A percentile compares a stretch with the other conserved stretches of the same genome.
Evolutionary conservation across 2,113 vertebrate genomes (phyloP).

Genomic region (Gallinago undulata): DNA sequence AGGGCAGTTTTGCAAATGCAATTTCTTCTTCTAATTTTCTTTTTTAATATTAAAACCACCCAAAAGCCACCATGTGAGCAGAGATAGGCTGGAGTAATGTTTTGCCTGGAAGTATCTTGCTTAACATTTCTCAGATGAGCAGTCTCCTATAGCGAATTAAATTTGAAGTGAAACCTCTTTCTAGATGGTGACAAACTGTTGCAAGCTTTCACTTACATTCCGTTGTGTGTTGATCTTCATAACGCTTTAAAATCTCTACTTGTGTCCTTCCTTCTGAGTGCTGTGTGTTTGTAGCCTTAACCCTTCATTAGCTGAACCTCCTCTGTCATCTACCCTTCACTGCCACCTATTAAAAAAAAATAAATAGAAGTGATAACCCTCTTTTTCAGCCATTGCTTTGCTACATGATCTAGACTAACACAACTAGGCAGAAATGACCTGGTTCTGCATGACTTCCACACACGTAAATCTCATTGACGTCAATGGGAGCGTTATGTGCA

Average conservation of each 20-base stretch:
- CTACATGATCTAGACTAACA: neutral
- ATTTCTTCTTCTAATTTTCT: neutral
- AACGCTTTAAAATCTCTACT: neutral
- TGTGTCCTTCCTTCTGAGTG: neutral
- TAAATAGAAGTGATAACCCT: neutral
- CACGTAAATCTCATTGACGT: conserved; percentile 46
- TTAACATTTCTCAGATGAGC: conserved; percentile 41
- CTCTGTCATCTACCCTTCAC: neutral
- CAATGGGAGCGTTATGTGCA: conserved; percentile 17
- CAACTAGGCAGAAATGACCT: conserved; percentile 28
- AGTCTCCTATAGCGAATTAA: conserved; percentile 32
- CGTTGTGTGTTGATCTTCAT: neutral
- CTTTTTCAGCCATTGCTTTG: conserved; percentile 2
- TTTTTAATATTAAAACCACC: conserved; percentile 11
- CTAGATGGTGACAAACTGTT: conserved; percentile 22
- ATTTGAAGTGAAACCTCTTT: conserved; percentile 19
- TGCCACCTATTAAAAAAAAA: neutral
- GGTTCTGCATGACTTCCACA: conserved; percentile 49
- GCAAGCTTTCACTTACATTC: conserved; percentile 1
- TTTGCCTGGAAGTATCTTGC: neutral
- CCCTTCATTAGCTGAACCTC: conserved; percentile 1
- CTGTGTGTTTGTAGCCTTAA: conserved; percentile 6
- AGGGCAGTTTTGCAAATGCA: conserved; percentile 1
- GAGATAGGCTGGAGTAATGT: neutral
- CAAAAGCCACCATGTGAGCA: neutral